These are phyloP conservation scores for Leptoclinus maculatus DNA, from an alignment of 2,797 vertebrate species.

Conservation along the genomic window DNA sequence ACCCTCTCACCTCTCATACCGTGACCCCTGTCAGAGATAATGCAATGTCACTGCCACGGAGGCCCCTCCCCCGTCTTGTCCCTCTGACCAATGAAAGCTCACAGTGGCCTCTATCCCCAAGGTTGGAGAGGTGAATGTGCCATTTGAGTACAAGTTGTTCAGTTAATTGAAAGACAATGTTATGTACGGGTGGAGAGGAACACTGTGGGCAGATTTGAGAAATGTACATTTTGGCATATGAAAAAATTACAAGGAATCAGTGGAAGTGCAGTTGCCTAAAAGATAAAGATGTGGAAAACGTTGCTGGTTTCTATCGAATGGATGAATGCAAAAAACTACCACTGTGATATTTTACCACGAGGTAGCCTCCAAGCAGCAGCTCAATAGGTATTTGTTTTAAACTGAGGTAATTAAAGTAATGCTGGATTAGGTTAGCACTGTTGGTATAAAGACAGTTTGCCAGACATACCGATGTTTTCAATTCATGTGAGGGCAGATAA, in stretches of 20 bases:
- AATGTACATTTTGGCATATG: slow-evolving; percentile 30
- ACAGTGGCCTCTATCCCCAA: background rate
- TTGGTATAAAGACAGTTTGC: no score
- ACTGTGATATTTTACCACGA: background rate
- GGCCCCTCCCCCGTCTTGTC: slow-evolving; percentile 34
- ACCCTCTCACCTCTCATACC: slow-evolving; percentile 56
- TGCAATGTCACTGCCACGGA: slow-evolving; percentile 54
- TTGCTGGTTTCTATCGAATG: slow-evolving; percentile 48
- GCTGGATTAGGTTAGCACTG: no score
- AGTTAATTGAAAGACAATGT: background rate
- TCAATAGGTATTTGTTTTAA: slow-evolving; percentile 5
- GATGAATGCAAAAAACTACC: background rate
- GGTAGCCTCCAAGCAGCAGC: background rate
- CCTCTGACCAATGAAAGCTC: slow-evolving; percentile 45
- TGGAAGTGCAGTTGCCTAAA: slow-evolving; percentile 21
- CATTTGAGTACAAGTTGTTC: background rate
- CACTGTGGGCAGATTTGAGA: slow-evolving; percentile 21
- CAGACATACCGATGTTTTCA: no score
- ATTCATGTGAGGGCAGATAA: no score
- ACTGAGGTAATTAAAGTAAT: background rate
- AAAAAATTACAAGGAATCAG: slow-evolving; percentile 42
- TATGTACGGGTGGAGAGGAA: background rate
- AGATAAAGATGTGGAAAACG: slow-evolving; percentile 38
- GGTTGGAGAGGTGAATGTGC: slow-evolving; percentile 13
- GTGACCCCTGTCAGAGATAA: slow-evolving; percentile 65